phyloP scores from a whole-genome alignment of 2,888 invertebrate species.

The Dioctria linearis region DNA sequence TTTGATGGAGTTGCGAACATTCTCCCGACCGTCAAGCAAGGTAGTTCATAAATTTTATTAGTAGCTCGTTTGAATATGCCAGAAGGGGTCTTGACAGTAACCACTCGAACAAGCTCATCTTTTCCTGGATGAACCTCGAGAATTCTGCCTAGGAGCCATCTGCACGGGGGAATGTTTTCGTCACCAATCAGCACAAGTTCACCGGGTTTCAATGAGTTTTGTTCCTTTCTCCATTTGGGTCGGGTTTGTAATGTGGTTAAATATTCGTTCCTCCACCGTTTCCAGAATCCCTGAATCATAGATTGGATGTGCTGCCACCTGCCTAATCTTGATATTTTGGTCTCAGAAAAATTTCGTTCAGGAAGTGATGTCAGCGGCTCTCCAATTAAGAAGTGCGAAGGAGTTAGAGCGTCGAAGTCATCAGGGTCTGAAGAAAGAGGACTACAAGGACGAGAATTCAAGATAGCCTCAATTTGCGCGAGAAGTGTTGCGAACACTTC shows the following conservation, averaged over 20 bases:
- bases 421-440: constrained; percentile 52
- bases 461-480: constrained; percentile 61
- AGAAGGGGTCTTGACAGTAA: background rate
- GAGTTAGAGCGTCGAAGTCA: constrained; percentile 41
- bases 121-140: background rate
- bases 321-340: background rate
- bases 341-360: background rate
- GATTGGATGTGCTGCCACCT: background rate
- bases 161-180: background rate
- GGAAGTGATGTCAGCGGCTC: background rate
- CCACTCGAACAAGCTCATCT: background rate
- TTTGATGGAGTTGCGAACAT: background rate
- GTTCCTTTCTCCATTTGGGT: background rate
- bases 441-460: constrained; percentile 62
- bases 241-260: background rate
- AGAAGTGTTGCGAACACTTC: constrained; percentile 62
- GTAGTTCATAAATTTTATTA: background rate
- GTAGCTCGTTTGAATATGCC: background rate
- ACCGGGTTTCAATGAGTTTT: background rate
- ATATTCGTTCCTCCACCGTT: background rate
- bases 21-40: background rate
- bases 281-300: background rate
- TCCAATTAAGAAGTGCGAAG: background rate
- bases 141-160: background rate
- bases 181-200: background rate